A percentile compares a stretch with the other conserved stretches of the same genome.
Conservation (phyloP, 2,888 invertebrate genomes). For the Callyntrura guangdongensis region DNA sequence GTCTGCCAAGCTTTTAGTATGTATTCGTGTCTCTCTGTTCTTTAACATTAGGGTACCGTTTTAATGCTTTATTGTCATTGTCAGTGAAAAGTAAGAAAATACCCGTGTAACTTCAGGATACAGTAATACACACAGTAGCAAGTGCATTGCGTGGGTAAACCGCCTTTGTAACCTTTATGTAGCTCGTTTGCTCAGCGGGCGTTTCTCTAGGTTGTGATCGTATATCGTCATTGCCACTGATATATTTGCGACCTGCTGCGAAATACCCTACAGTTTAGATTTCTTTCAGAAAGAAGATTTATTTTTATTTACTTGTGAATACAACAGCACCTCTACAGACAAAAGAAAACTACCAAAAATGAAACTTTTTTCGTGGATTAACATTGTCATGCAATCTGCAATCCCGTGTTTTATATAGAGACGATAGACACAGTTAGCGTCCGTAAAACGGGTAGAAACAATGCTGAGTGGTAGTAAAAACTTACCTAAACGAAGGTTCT, state of each 20-base stretch:
- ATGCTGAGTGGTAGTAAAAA: background rate
- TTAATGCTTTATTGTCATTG: slow-evolving; percentile 18
- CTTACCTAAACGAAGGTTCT: background rate
- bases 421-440: background rate
- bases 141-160: background rate
- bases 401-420: no score
- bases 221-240: slow-evolving; percentile 62
- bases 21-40: background rate
- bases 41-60: background rate
- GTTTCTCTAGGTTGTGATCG: slow-evolving; percentile 56
- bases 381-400: background rate
- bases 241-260: slow-evolving; percentile 71
- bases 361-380: slow-evolving; percentile 17
- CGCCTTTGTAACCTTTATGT: slow-evolving; percentile 20
- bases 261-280: slow-evolving; percentile 48
- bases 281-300: slow-evolving; percentile 56
- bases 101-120: background rate
- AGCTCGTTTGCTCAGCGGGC: slow-evolving; percentile 26
- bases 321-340: background rate
- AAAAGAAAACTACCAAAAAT: background rate
- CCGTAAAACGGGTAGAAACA: background rate
- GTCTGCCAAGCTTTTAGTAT: background rate
- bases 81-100: background rate
- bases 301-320: slow-evolving; percentile 56
- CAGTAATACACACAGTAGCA: background rate